These are phyloP conservation scores for Dione juno DNA, from an alignment of 2,888 invertebrate genomes.

Conservation along the genomic window DNA sequence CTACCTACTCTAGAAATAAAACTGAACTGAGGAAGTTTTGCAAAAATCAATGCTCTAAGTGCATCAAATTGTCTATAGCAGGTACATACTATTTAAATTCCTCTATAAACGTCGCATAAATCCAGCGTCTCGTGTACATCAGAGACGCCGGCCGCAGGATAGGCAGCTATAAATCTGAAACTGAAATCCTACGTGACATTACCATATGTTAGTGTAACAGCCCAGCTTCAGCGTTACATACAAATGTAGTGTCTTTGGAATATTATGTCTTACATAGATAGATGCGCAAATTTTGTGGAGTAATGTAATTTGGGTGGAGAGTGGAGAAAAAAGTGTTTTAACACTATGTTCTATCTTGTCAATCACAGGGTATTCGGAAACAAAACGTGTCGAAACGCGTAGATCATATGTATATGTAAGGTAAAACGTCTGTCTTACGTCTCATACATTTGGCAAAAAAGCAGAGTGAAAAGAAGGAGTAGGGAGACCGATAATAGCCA, in stretches of 20 bases:
- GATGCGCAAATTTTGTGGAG: not conserved
- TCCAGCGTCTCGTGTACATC: constrained; percentile 50
- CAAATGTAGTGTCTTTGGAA: constrained; percentile 20
- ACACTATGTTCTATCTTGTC: too few species aligned
- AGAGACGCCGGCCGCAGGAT: constrained; percentile 55
- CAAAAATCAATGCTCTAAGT: constrained; percentile 7
- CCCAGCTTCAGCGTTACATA: constrained; percentile 29
- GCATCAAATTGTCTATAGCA: constrained; percentile 1
- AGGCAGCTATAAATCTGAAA: constrained; percentile 70
- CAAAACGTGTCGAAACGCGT: too few species aligned
- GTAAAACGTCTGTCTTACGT: too few species aligned
- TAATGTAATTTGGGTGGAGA: not conserved
- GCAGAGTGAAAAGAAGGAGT: too few species aligned
- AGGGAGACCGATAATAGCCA: too few species aligned
- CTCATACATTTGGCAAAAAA: too few species aligned
- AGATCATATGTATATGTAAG: too few species aligned
- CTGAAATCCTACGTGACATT: constrained; percentile 58
- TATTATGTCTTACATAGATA: not conserved
- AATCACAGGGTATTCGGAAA: too few species aligned
- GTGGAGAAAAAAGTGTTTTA: not conserved
- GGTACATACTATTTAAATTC: constrained; percentile 54
- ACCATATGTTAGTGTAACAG: constrained; percentile 53
- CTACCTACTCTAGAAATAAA: too few species aligned
- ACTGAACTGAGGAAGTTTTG: too few species aligned
- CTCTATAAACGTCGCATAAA: constrained; percentile 67